Conservation (phyloP, 2,113 vertebrate genomes). For the Vicugna pacos region DNA sequence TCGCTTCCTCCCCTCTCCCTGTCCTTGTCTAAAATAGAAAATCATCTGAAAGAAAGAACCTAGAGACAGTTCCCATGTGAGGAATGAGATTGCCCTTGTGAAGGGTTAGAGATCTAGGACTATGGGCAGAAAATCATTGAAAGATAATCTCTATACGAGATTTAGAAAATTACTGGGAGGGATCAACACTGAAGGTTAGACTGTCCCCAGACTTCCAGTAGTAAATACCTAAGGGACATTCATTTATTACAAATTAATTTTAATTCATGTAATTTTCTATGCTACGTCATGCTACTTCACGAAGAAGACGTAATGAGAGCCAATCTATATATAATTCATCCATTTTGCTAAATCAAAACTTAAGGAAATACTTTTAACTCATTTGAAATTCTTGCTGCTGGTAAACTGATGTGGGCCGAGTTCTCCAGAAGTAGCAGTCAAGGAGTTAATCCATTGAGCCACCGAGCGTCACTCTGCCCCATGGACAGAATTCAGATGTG, state of each 20-base stretch:
- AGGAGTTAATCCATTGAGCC: slow-evolving; percentile 1
- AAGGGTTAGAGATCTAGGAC: not conserved
- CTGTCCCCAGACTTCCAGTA: not conserved
- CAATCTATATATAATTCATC: not conserved
- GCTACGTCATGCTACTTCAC: not conserved
- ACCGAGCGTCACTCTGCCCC: not conserved
- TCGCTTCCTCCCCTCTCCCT: not conserved
- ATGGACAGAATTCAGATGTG: slow-evolving; percentile 43
- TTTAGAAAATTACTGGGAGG: not conserved
- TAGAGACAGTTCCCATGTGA: not conserved
- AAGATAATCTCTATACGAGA: not conserved
- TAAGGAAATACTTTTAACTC: not conserved
- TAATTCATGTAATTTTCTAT: not conserved
- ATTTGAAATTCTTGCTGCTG: not conserved
- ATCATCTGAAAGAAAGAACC: not conserved
- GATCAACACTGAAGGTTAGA: not conserved
- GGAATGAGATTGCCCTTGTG: slow-evolving; percentile 5
- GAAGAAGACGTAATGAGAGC: not conserved
- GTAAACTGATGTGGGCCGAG: not conserved
- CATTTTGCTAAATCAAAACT: not conserved
- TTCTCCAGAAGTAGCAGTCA: not conserved
- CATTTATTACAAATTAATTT: not conserved
- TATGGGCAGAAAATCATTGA: not conserved
- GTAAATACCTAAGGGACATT: not conserved
- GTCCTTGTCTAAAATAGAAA: slow-evolving; percentile 35